Evolutionary conservation across 2,113 vertebrate genomes (phyloP), one percentile per base, ranked within the genome.

Genomic region (Phrynosoma blainvillii): DNA sequence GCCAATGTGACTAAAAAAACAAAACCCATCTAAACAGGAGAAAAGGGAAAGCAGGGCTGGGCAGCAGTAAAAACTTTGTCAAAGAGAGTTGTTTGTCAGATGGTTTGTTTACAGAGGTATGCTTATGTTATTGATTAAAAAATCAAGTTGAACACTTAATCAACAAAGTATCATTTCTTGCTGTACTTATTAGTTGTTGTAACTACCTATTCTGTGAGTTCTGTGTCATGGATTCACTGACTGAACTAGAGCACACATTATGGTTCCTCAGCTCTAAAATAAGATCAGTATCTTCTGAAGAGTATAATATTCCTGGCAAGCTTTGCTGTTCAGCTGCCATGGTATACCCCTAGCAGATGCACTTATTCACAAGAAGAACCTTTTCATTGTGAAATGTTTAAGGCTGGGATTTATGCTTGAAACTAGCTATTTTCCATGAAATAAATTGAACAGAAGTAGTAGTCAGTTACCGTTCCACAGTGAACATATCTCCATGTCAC

Each of bases 401-500:
- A 36, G 40, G 52, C 59, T 62, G 65, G 14, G 74, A 21, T 77
- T 84, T 54, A 56, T 70, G 6, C 13, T 10, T 79, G 78, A 68
- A 79, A 73, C 27, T 75, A 52, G 5, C 30, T 5, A 36, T 85
- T 75, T 74, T 23, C 62, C n/a, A 83, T 16, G 52, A 70, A 20
- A 62, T 32, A 79, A 65, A 20, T 8, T 32, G 18, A 81, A n/a
- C 23, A 76, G 56, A 66, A 78, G 47, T n/a, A 78, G 47, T n/a
- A 9, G 40, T 6, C 56, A 30, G 83, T 88, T 88, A 93, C 32
- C 30, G 52, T 85, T 89, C 85, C 56, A 82, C 3, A 59, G 40
- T n/a, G 89, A 91, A n/a, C 87, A 91, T 32, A 89, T 88, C 77
- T 92, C 52, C 78, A 89, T 90, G 82, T 84, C 82, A n/a, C 62